Evolutionary conservation across 2,888 invertebrate species (phyloP), one percentile per base, ranked within the genome.

Genomic region (Cartodere bifasciata): DNA sequence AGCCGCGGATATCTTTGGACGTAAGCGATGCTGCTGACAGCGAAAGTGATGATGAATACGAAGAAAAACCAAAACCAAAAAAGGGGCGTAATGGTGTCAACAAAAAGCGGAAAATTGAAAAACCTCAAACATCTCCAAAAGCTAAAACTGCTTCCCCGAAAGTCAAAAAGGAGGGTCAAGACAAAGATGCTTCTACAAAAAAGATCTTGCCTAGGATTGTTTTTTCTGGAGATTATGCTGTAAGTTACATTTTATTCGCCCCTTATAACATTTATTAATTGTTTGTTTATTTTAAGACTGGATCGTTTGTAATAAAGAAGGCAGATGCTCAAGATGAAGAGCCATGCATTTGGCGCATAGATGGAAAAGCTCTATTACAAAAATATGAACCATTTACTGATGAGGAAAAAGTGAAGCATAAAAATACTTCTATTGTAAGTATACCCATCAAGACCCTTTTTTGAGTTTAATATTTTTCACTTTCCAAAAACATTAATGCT

Each of bases 341-440:
- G 29, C 57, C 60, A 6, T 53, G 53, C 28, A 52, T 61, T 24
- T 61, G 60, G 60, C 49, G 57, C 40, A 55, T 61, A 35, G 60
- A 61, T 44, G 60, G 63, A 3, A 63, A 63, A 39, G 57, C 60
- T 3, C 45, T 63, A n/a, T 43, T 64, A 7, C 64, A 64, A 40
- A 64, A 64, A 42, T 64, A 58, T 41, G 60, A 62, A 47, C 55
- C 60, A 9, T 59, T 58, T 35, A 50, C 52, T 28, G 53, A 55
- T 22, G 52, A 55, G 12, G 56, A 52, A 2, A 48, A 49, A 43
- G 45, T 55, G 22, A 49, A 49, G 40, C 58, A 60, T 40, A 53
- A 52, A 38, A 61, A 55, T 34, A 60, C 60, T 6, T 59, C 59
- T 17, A 50, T 60, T 40, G 60, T 60, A 50, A 53, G 54, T 53